Base-by-base conservation (phyloP, 2,113 vertebrate species). In the Vulpes vulpes region DNA sequence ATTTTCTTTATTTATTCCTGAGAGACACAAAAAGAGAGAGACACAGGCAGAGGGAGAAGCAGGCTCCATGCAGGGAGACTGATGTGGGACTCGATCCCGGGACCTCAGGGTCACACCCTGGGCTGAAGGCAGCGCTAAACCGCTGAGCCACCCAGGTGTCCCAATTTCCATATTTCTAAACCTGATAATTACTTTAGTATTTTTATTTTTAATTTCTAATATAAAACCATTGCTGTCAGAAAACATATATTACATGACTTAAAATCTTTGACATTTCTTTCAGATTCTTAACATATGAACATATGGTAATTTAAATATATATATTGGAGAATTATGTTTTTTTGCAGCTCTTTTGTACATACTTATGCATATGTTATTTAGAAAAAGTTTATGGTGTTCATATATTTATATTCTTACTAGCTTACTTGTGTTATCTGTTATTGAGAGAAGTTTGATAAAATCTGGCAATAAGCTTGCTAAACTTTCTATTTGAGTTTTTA, bases 51-150 rank as follows among this genome's bases (percentile, higher is more conserved):
- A 32, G 15, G 30, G 65, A 67, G 30, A 32, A 17, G 30, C 65
- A 67, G 30, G 6, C 65, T 67, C 65, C 65, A 30, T 16, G 65
- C 7, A 30, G 64, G 27, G 14, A 65, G 59, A 5, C 62, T 0
- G 0, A 30, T 27, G 27, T 15, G 32, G 30, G 65, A 32, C 65
- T 67, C 14, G 0, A 32, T 67, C 65, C 65, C 15, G 0, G 1
- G 30, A 32, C 27, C 15, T 6, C 2, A 30, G 65, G 65, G 32
- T 67, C 30, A 32, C 32, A 15, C 16, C 7, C 30, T 67, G 65
- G 17, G 65, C 6, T 67, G 30, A 67, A 32, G 30, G 14, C 32
- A 11, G 23, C 22, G 4, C 30, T 67, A 32, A 67, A 67, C 65
- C 67, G 10, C 67, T 69, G 67, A 69, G 32, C 32, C 32, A 9